Conservation (phyloP, 2,888 invertebrate species). For the Gnatocerus cornutus region DNA sequence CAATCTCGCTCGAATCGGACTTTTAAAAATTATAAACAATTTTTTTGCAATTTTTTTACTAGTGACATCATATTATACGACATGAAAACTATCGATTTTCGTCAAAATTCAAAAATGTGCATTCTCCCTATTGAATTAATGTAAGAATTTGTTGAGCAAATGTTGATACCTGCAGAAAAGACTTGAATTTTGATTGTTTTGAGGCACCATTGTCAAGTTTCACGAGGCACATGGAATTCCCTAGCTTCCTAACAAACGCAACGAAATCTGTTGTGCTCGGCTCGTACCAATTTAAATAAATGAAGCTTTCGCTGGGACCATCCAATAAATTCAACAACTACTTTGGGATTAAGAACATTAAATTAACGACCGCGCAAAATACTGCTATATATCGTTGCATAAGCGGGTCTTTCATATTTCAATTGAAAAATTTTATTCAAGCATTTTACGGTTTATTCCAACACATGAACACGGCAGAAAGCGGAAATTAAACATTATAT, state of each 20-base stretch:
- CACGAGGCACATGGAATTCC: slow-evolving; percentile 17
- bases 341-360: slow-evolving; percentile 34
- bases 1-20: too few relatives aligned
- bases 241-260: slow-evolving; percentile 20
- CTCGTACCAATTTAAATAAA: slow-evolving; percentile 34
- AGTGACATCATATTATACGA: too few relatives aligned
- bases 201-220: too few relatives aligned
- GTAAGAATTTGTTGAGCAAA: neutral
- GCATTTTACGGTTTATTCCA: neutral
- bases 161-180: neutral
- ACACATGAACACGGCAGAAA: neutral
- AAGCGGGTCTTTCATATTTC: too few relatives aligned
- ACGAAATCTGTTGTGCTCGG: slow-evolving; percentile 25
- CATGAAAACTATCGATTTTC: too few relatives aligned
- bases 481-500: slow-evolving; percentile 27
- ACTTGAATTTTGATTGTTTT: too few relatives aligned
- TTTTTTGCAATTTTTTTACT: too few relatives aligned
- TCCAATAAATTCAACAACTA: slow-evolving; percentile 43
- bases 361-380: slow-evolving; percentile 16
- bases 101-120: too few relatives aligned
- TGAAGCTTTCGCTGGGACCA: slow-evolving; percentile 27
- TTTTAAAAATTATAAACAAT: too few relatives aligned
- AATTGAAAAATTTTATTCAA: neutral
- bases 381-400: neutral
- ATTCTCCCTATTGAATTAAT: too few relatives aligned